Percentiles rank a stretch among this genome's conserved stretches.
Evolutionary conservation across 2,888 invertebrate species (phyloP).

Genomic region (Noctua comes): DNA sequence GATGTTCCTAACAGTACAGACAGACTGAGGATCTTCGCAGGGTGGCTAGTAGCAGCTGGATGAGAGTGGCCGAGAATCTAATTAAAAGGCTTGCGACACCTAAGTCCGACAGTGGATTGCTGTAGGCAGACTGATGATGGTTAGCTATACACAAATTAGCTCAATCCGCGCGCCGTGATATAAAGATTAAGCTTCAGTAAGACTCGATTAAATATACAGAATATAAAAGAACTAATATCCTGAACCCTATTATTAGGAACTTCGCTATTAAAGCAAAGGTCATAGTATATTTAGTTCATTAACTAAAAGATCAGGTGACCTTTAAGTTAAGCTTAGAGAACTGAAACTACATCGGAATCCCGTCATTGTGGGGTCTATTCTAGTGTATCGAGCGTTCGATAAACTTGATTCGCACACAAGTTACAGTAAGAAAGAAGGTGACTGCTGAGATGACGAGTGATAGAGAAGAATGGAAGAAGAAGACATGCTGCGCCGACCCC

Average conservation of each 20-base stretch:
- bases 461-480: too few species aligned
- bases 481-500: too few species aligned
- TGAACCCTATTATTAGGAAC: slow-evolving; percentile 3
- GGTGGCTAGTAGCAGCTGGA: neutral
- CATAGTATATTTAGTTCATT: slow-evolving; percentile 40
- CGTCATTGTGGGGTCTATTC: slow-evolving; percentile 26
- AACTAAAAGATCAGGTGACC: slow-evolving; percentile 49
- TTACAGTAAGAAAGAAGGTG: neutral
- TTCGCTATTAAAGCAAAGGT: slow-evolving; percentile 36
- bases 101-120: neutral
- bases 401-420: neutral
- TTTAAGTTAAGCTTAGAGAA: slow-evolving; percentile 46
- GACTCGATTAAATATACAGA: neutral
- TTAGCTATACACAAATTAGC: neutral
- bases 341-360: slow-evolving; percentile 44
- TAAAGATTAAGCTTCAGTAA: neutral
- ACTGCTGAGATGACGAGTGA: too few species aligned
- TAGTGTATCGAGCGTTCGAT: slow-evolving; percentile 37
- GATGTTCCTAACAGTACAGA: neutral
- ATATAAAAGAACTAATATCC: neutral
- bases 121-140: neutral
- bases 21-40: neutral
- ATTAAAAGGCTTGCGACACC: neutral
- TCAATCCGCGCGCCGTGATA: too few species aligned
- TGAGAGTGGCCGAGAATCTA: neutral